Evolutionary conservation across 2,113 vertebrate species (phyloP).

Genomic region (Dryoscopus gambensis): DNA sequence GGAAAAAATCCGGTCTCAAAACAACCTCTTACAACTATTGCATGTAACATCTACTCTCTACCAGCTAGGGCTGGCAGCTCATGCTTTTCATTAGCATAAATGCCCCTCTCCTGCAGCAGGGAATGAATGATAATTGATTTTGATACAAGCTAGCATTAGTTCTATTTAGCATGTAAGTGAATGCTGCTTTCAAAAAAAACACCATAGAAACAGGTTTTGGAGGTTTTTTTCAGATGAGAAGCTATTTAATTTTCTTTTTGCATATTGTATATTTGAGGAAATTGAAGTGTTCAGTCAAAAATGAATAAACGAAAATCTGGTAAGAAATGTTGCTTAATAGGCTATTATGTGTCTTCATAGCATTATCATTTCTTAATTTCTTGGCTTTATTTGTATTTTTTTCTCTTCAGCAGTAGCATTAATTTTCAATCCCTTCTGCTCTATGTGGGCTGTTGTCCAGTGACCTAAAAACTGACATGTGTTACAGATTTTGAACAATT

Average conservation of each 20-base stretch:
- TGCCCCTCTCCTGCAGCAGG: not conserved
- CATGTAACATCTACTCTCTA: not conserved
- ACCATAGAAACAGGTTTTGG: not conserved
- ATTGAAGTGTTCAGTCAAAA: not conserved
- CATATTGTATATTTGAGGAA: not conserved
- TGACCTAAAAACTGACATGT: slow-evolving; percentile 42
- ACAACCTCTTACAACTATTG: not conserved
- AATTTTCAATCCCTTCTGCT: slow-evolving; percentile 59
- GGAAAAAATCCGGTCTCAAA: not conserved
- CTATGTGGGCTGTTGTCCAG: slow-evolving; percentile 34
- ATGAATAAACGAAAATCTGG: not conserved
- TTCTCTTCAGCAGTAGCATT: not conserved
- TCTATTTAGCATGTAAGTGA: not conserved
- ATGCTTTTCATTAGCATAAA: slow-evolving; percentile 1
- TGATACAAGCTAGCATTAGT: not conserved
- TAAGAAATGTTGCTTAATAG: not conserved
- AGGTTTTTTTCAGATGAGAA: not conserved
- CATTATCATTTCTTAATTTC: not conserved
- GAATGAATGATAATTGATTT: slow-evolving; percentile 5
- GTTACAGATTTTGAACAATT: not conserved
- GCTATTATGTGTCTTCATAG: not conserved
- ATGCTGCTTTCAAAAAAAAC: not conserved
- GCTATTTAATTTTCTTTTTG: not conserved
- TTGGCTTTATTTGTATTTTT: slow-evolving; percentile 1
- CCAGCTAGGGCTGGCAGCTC: not conserved